phyloP scores from a whole-genome alignment of 2,797 vertebrate genomes.

The Phrynocephalus guinanensis region DNA sequence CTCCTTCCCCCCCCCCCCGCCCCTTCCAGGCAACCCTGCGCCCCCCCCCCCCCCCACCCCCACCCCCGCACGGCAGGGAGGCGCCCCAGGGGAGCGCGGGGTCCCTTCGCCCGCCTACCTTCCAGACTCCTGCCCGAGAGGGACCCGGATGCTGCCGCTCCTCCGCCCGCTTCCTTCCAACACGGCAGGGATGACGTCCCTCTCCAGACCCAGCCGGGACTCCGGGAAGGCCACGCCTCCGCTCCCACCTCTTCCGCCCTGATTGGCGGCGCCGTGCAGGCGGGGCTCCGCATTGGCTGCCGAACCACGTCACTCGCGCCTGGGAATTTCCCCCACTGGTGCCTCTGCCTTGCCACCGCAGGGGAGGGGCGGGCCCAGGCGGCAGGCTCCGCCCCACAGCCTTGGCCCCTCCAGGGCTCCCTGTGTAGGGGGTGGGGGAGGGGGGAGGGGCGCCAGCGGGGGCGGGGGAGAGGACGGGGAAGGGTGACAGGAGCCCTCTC shows the following conservation, averaged over 20 bases:
- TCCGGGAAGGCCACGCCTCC: not conserved
- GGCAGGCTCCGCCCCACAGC: not conserved
- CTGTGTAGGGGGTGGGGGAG: not conserved
- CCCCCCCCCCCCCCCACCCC: too few relatives aligned
- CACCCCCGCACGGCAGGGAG: too few relatives aligned
- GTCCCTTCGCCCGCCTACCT: not conserved
- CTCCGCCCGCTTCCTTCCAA: not conserved
- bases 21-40: too few relatives aligned
- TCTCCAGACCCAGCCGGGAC: not conserved
- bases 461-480: not conserved
- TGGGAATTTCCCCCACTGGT: too few relatives aligned
- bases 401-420: too few relatives aligned
- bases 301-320: too few relatives aligned
- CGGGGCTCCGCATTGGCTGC: not conserved
- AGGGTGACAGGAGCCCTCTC: too few relatives aligned
- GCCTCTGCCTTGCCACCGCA: too few relatives aligned
- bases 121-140: too few relatives aligned
- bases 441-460: not conserved
- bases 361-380: too few relatives aligned
- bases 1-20: too few relatives aligned
- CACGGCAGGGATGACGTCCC: not conserved
- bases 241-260: not conserved
- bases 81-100: too few relatives aligned
- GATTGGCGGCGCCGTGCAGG: not conserved
- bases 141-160: not conserved